These are phyloP conservation scores for Cryptoprocta ferox DNA, from an alignment of 2,797 vertebrate genomes.

Conservation along the genomic window DNA sequence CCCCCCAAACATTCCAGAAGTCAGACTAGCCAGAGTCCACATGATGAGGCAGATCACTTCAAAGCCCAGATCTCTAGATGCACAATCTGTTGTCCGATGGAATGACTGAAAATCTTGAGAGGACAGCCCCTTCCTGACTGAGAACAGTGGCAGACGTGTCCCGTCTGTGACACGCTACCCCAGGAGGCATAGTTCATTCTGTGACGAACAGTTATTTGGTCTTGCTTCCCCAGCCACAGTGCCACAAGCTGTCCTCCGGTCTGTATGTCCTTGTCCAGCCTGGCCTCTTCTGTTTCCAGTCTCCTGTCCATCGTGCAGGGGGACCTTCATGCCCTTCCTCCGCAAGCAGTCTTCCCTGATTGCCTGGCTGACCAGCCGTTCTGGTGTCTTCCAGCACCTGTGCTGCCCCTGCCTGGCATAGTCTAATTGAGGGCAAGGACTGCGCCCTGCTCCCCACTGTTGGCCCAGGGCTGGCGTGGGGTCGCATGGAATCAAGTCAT, in stretches of 20 bases:
- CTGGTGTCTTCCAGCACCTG: background rate
- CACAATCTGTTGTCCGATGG: background rate
- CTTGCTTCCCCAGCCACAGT: rapidly evolving
- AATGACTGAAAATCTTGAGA: rapidly evolving
- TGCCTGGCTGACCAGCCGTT: background rate
- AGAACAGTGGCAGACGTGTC: rapidly evolving
- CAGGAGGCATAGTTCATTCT: rapidly evolving
- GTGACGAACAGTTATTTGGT: rapidly evolving
- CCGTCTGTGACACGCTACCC: rapidly evolving
- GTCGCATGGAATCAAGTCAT: rapidly evolving
- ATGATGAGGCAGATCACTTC: rapidly evolving
- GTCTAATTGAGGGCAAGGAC: rapidly evolving
- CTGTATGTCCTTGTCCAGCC: rapidly evolving
- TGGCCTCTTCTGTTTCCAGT: background rate
- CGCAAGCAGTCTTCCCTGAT: rapidly evolving
- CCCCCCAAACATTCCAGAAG: background rate
- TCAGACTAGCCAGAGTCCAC: background rate
- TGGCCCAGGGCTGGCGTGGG: no score
- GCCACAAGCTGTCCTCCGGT: background rate
- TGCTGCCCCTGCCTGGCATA: rapidly evolving
- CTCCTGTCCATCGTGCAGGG: no score
- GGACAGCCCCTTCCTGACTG: background rate
- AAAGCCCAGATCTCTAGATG: background rate
- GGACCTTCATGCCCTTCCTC: background rate
- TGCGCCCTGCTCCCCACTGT: rapidly evolving